Evolutionary conservation across 2,113 vertebrate species (phyloP), one percentile per base, ranked within the genome.

Genomic region (Ornithorhynchus anatinus): DNA sequence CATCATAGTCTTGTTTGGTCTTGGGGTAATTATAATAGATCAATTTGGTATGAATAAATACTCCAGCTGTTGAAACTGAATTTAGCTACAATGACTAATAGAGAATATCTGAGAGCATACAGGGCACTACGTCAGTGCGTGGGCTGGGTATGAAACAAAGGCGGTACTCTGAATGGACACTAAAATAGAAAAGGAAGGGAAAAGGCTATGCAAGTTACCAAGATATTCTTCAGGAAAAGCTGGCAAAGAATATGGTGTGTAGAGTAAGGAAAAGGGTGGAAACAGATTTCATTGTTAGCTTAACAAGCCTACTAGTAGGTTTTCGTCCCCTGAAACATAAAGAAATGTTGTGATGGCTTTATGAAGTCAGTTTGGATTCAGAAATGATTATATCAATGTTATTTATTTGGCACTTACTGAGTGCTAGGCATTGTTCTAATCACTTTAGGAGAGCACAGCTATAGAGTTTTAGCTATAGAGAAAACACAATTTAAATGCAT

Each of bases 21-120:
- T n/a, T n/a, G n/a, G n/a, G n/a, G n/a, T 52, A 63, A 25, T 14
- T 66, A 61, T 29, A 72, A 66, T 25, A 79, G 64, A 60, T 20
- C 33, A 13, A 17, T 22, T 12, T n/a, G 11, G 1, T 54, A 59
- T 19, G 3, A 53, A 56, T 47, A 45, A 27, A 64, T 65, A 51
- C 29, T 75, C 23, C 23, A 44, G 33, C 22, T 37, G 5, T 23
- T 38, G 51, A 74, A 64, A 48, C 60, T 58, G 31, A 43, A 76
- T 61, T 67, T 66, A 42, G 20, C 61, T 2, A 3, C 43, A 58
- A 32, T 35, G 43, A 32, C 36, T 57, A 61, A 45, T 10, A 51
- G 20, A 56, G 2, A 16, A 1, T 43, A 29, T 8, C 7, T 50
- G 44, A 29, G 16, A 22, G 20, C 9, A 22, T 31, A 14, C 19